Base-by-base conservation (phyloP, 2,888 invertebrate species). In the Leptopilina myrica region DNA sequence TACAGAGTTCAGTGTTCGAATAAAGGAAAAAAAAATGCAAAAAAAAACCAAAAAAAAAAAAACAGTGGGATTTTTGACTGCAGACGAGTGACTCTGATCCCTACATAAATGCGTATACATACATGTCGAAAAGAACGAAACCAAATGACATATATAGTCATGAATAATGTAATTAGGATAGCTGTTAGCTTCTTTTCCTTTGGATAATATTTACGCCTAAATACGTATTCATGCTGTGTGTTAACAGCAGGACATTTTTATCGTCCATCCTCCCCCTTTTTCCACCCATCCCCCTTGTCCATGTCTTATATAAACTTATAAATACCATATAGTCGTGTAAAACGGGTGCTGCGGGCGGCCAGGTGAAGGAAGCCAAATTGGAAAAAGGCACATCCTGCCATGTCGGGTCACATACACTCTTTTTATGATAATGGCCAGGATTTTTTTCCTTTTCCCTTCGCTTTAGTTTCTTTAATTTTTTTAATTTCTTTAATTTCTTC, bases 321-420 rank as follows among this genome's bases (percentile, higher is more conserved):
- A 5, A 43, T 8, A 7, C 15, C 15, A 53, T 73, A 73, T 73
- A 73, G 73, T 73, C 81, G 81, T 83, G 69, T 79, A 65, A 33
- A 64, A 56, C 26, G 78, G 79, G 82, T 84, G 85, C 89, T 90
- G 91, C 90, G 91, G 91, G 91, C 89, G 88, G 85, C 83, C 91
- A 91, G 91, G 90, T 91, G 91, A 89, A 85, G 86, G 85, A 87
- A 87, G 85, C 86, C 81, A 85, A 81, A 84, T 82, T 82, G 80
- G 83, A 82, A 85, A 49, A 86, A 85, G 81, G 76, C 80, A 82
- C 80, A 84, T 85, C 83, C 85, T 86, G 83, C 80, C 83, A 65
- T 56, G 33, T 78, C 79, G n/a, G 69, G 69, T 73, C 73, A 73
- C 40, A 67, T 78, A 80, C 80, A 67, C 49, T 11, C 49, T 9